Percentiles rank a stretch among this genome's conserved stretches.
Conservation (phyloP, 1,140 invertebrate species). For the Heliconius hewitsoni region DNA sequence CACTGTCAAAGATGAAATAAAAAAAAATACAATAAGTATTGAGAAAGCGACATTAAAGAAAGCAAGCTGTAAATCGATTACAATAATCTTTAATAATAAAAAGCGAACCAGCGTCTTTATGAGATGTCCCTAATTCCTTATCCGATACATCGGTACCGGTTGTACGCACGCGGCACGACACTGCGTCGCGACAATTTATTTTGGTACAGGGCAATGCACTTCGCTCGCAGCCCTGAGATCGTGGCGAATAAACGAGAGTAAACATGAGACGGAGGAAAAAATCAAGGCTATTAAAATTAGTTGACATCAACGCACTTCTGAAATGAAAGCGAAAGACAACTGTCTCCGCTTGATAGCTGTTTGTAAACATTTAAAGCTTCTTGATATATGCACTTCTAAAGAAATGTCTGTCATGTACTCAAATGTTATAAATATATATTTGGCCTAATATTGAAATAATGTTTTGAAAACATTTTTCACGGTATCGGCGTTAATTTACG, state of each 20-base stretch:
- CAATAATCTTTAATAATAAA: neutral
- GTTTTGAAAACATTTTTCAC: neutral
- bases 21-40: neutral
- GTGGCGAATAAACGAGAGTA: slow-evolving; percentile 56
- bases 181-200: slow-evolving; percentile 76
- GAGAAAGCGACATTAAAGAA: neutral
- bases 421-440: neutral
- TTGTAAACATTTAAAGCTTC: slow-evolving; percentile 8
- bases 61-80: neutral
- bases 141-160: slow-evolving; percentile 60
- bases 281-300: slow-evolving; percentile 61
- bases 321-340: slow-evolving; percentile 23
- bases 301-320: slow-evolving; percentile 29
- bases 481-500: neutral
- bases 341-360: neutral
- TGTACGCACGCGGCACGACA: slow-evolving; percentile 57
- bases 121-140: slow-evolving; percentile 47
- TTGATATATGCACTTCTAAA: neutral
- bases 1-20: neutral
- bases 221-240: slow-evolving; percentile 72
- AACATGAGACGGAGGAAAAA: slow-evolving; percentile 53
- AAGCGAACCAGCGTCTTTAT: slow-evolving; percentile 13
- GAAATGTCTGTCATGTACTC: neutral
- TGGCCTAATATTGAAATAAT: neutral
- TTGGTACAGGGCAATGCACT: slow-evolving; percentile 78